Percentiles rank a stretch among this genome's conserved stretches.
These are phyloP conservation scores for Henricia sp. DNA, from an alignment of 53 echinoderm and acorn worm genomes.

Conservation along the genomic window DNA sequence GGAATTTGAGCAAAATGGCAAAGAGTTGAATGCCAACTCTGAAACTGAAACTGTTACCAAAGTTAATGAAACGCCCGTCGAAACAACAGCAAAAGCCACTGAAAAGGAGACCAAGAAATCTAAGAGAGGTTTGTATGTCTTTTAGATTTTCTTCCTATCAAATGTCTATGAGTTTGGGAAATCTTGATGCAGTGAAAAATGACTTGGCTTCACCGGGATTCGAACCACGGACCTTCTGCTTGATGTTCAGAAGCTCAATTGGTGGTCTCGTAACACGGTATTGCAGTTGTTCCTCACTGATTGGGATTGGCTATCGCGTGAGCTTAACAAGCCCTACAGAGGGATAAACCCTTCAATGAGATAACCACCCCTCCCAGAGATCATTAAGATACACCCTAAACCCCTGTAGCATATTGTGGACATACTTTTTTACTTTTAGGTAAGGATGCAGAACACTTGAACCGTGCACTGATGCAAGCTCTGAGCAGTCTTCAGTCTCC, in stretches of 20 bases:
- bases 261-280: neutral
- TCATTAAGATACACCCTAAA: no score
- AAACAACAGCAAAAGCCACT: neutral
- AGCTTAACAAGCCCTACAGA: no score
- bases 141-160: no score
- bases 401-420: neutral
- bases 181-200: no score
- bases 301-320: no score
- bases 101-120: conserved; percentile 13
- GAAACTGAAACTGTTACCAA: neutral
- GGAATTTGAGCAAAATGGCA: no score
- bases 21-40: neutral
- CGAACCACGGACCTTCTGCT: no score
- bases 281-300: no score
- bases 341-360: no score
- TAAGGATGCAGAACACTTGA: conserved; percentile 93
- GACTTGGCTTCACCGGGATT: no score
- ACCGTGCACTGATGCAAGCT: conserved; percentile 82
- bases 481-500: conserved; percentile 88
- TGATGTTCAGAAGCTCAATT: neutral
- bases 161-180: no score
- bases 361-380: no score
- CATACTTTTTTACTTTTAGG: conserved; percentile 52
- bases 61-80: neutral
- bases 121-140: conserved; percentile 16